phyloP scores from a whole-genome alignment of 2,888 invertebrate genomes.

The Dastarcus helophoroides region DNA sequence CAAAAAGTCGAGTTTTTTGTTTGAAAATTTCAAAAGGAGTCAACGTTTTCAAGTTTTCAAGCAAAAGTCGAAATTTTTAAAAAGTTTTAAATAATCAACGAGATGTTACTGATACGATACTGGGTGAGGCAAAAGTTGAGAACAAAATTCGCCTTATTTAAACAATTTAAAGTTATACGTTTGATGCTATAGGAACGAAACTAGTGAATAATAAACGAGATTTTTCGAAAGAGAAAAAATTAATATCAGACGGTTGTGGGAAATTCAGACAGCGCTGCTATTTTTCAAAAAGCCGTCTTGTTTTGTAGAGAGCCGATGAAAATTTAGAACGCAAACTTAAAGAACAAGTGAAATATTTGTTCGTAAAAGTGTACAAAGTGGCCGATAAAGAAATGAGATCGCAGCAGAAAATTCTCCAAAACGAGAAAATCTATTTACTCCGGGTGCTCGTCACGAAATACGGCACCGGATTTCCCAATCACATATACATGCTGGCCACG shows the following conservation, averaged over 20 bases:
- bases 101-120: too few species aligned
- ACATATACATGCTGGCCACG: constrained; percentile 24
- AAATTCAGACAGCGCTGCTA: not conserved
- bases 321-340: constrained; percentile 13
- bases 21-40: too few species aligned
- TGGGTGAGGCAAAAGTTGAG: too few species aligned
- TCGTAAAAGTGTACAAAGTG: constrained; percentile 21
- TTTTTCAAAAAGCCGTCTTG: not conserved
- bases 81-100: too few species aligned
- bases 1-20: too few species aligned
- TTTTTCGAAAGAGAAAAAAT: too few species aligned
- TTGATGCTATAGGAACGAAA: too few species aligned
- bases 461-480: constrained; percentile 23
- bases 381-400: constrained; percentile 21
- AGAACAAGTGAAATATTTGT: constrained; percentile 22
- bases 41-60: too few species aligned
- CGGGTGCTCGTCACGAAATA: constrained; percentile 23
- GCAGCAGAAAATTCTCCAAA: constrained; percentile 13
- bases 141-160: too few species aligned
- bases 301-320: not conserved
- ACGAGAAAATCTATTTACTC: constrained; percentile 18
- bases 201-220: too few species aligned
- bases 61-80: too few species aligned
- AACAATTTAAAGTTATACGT: too few species aligned
- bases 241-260: not conserved